Evolutionary conservation across 2,797 vertebrate genomes (phyloP).

Genomic region (Sebastes paucispinis): DNA sequence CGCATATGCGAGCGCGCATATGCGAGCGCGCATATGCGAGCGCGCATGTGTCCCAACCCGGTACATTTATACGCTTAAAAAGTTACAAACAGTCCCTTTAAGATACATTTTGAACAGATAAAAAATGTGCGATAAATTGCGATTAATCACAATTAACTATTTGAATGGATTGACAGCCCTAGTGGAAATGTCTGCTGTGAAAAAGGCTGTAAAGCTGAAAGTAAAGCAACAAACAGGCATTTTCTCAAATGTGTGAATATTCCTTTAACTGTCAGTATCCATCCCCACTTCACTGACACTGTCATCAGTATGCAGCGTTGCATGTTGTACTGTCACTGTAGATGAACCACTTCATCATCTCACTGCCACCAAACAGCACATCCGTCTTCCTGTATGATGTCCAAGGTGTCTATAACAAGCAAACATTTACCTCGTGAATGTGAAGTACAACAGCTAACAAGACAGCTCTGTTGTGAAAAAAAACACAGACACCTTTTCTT

Average conservation of each 20-base stretch:
- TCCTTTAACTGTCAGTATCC: neutral
- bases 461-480: neutral
- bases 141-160: too few species aligned
- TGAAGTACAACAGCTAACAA: slow-evolving; percentile 6
- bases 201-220: neutral
- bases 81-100: too few species aligned
- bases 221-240: neutral
- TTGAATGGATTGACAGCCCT: too few species aligned
- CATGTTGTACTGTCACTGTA: slow-evolving; percentile 25
- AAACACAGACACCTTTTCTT: neutral
- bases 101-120: too few species aligned
- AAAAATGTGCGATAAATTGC: too few species aligned
- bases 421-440: slow-evolving; percentile 4
- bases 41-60: too few species aligned
- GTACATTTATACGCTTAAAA: too few species aligned
- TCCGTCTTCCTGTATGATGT: slow-evolving; percentile 32
- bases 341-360: slow-evolving; percentile 61
- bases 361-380: slow-evolving; percentile 43
- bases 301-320: slow-evolving; percentile 13
- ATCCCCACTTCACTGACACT: neutral
- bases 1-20: too few species aligned
- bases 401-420: neutral
- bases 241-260: neutral
- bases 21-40: too few species aligned
- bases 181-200: neutral